Evolutionary conservation across 2,888 invertebrate genomes (phyloP).

Genomic region (Laspeyria flexula): DNA sequence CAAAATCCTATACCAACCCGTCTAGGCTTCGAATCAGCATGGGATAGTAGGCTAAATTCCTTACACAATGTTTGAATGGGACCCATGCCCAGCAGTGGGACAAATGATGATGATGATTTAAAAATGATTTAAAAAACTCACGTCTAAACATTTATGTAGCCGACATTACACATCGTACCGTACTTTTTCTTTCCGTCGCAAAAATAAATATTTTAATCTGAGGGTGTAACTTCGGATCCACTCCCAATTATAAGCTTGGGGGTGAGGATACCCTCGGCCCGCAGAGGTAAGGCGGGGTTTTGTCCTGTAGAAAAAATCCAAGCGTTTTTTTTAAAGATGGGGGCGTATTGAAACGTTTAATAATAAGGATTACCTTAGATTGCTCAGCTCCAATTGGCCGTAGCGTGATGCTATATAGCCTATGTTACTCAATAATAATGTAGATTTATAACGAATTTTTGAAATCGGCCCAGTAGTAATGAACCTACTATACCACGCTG

Average conservation of each 20-base stretch:
- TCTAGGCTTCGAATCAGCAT: too few relatives aligned
- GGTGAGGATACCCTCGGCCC: conserved; percentile 31
- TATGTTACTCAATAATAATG: too few relatives aligned
- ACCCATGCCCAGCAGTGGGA: too few relatives aligned
- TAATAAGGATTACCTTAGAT: neutral
- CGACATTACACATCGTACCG: conserved; percentile 47
- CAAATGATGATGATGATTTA: too few relatives aligned
- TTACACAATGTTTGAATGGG: too few relatives aligned
- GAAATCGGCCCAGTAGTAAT: too few relatives aligned
- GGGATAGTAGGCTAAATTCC: too few relatives aligned
- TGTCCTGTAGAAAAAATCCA: conserved; percentile 21
- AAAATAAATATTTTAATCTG: conserved; percentile 83
- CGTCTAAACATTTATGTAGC: neutral
- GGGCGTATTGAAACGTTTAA: neutral
- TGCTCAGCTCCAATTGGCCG: too few relatives aligned
- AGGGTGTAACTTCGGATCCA: conserved; percentile 62
- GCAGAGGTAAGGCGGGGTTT: conserved; percentile 44
- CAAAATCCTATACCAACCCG: too few relatives aligned
- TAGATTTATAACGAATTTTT: too few relatives aligned
- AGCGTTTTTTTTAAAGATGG: conserved; percentile 34
- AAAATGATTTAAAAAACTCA: neutral
- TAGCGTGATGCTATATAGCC: too few relatives aligned
- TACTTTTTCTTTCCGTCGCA: conserved; percentile 75
- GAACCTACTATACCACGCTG: too few relatives aligned
- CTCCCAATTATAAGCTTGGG: conserved; percentile 62